Percentiles rank a stretch among this genome's conserved stretches.
Evolutionary conservation across 37 sponge, comb jelly and placozoan genomes (phyloP).

Genomic region (Chondrilla cf. caribensis): DNA sequence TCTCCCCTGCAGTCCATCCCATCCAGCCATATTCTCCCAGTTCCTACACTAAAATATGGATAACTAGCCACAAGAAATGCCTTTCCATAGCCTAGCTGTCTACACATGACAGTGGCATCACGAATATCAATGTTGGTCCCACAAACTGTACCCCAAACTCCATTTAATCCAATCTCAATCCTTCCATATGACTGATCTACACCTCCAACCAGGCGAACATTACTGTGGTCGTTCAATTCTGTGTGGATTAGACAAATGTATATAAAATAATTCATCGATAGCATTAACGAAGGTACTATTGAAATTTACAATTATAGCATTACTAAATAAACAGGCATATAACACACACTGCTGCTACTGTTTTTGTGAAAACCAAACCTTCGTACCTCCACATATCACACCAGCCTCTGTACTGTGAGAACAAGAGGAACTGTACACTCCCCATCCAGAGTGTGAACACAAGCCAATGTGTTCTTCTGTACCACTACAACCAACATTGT

Average conservation of each 20-base stretch:
- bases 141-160: conserved; percentile 77
- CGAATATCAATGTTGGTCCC: conserved; percentile 41
- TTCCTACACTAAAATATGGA: neutral
- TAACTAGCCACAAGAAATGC: neutral
- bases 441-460: neutral
- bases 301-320: no score
- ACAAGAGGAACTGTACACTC: neutral
- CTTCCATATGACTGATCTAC: conserved; percentile 19
- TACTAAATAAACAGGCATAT: no score
- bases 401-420: neutral
- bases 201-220: conserved; percentile 29
- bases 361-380: no score
- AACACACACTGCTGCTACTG: no score
- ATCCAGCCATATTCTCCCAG: neutral
- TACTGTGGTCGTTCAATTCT: no score
- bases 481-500: neutral
- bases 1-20: neutral
- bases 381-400: neutral
- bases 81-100: neutral
- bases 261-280: no score
- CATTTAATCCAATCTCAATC: conserved; percentile 47
- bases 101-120: conserved; percentile 61
- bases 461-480: neutral
- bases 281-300: no score
- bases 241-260: no score